phyloP scores from a whole-genome alignment of 2,113 vertebrate species.

The Actenoides hombroni region DNA sequence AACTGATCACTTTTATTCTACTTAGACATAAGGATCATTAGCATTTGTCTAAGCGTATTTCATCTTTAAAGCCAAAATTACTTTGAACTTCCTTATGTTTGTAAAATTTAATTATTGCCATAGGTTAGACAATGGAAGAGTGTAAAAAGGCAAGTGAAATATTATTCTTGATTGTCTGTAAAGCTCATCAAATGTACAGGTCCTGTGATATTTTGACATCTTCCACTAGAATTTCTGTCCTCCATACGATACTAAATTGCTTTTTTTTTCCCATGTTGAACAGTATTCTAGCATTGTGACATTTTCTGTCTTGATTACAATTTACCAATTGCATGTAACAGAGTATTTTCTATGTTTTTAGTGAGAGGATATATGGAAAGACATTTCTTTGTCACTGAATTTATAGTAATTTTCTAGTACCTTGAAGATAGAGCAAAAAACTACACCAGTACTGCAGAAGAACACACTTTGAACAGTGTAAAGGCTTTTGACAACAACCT shows the following conservation, averaged over 20 bases:
- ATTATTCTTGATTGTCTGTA: not conserved
- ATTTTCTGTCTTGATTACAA: not conserved
- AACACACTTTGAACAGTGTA: not conserved
- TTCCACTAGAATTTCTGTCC: not conserved
- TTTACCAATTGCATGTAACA: not conserved
- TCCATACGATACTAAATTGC: not conserved
- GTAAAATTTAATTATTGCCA: not conserved
- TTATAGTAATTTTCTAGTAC: not conserved
- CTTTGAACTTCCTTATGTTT: not conserved
- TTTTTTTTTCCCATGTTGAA: not conserved
- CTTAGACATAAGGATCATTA: not conserved
- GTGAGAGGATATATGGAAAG: not conserved
- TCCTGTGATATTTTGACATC: not conserved
- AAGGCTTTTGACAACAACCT: not conserved
- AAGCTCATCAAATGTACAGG: not conserved
- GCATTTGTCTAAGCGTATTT: not conserved
- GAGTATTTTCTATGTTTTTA: not conserved
- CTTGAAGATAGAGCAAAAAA: not conserved
- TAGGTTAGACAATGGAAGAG: not conserved
- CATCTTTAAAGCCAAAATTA: not conserved
- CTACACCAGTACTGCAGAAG: not conserved
- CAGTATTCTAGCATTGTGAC: not conserved
- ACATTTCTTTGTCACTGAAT: not conserved
- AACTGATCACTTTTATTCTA: not conserved
- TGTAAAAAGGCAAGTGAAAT: not conserved